Evolutionary conservation across 2,797 vertebrate genomes (phyloP).

Genomic region (Myripristis jacobus): DNA sequence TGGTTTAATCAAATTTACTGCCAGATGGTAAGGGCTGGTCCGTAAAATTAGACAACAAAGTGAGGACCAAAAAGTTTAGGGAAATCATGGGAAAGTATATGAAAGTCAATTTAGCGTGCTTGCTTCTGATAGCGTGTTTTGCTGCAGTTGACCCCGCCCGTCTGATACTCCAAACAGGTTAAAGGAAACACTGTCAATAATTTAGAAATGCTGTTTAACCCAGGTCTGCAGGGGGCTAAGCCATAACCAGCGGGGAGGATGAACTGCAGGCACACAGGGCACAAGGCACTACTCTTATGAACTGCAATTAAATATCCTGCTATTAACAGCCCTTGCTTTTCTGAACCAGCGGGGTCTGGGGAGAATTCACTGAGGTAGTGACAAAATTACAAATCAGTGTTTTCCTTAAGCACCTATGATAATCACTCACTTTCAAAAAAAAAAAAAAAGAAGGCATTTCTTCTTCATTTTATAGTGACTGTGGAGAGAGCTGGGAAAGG

Average conservation of each 20-base stretch:
- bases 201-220: slow-evolving; percentile 43
- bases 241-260: slow-evolving; percentile 24
- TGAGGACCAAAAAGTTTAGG: neutral
- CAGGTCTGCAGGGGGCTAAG: slow-evolving; percentile 16
- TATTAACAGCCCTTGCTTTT: slow-evolving; percentile 38
- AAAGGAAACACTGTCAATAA: slow-evolving; percentile 51
- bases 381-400: slow-evolving; percentile 64
- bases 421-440: too few species aligned
- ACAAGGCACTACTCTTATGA: slow-evolving; percentile 50
- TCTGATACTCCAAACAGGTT: slow-evolving; percentile 9
- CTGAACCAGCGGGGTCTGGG: slow-evolving; percentile 22
- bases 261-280: slow-evolving; percentile 34
- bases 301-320: slow-evolving; percentile 50
- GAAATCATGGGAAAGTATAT: slow-evolving; percentile 1
- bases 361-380: slow-evolving; percentile 45
- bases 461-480: too few species aligned
- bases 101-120: neutral
- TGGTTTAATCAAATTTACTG: slow-evolving; percentile 23
- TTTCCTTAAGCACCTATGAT: slow-evolving; percentile 52
- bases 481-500: too few species aligned
- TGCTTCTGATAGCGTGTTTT: neutral
- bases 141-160: slow-evolving; percentile 13
- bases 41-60: slow-evolving; percentile 32
- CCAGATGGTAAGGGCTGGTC: slow-evolving; percentile 38
- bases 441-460: too few species aligned